These are phyloP conservation scores for Drosophila mojavensis DNA, from an alignment of 1,140 invertebrate genomes.

Conservation along the genomic window DNA sequence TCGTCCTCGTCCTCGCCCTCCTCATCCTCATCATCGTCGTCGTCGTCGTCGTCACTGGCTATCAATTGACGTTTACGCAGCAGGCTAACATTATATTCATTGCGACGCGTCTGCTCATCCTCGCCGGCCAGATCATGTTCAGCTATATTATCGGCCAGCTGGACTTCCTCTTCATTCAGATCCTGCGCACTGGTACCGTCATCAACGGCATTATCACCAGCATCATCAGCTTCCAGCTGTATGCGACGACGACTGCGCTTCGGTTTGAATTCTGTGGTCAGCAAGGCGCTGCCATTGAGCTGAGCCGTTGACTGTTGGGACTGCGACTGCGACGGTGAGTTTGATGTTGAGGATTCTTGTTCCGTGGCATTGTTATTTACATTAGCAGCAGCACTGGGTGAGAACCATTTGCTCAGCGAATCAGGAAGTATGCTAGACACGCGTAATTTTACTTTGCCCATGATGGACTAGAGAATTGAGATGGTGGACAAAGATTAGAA, in stretches of 20 bases:
- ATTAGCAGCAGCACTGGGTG: constrained; percentile 36
- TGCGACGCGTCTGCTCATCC: constrained; percentile 67
- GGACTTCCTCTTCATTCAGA: constrained; percentile 67
- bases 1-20: constrained; percentile 56
- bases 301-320: constrained; percentile 33
- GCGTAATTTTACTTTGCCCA: constrained; percentile 70
- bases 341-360: neutral
- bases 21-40: constrained; percentile 53
- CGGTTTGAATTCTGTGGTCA: constrained; percentile 15
- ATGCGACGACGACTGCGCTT: constrained; percentile 69
- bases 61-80: constrained; percentile 40
- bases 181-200: constrained; percentile 53
- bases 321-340: neutral
- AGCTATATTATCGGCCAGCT: constrained; percentile 70
- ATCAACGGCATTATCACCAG: constrained; percentile 51
- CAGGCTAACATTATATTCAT: constrained; percentile 60
- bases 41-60: constrained; percentile 32
- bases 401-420: constrained; percentile 74
- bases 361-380: neutral
- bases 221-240: constrained; percentile 57
- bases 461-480: constrained; percentile 63
- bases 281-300: constrained; percentile 20
- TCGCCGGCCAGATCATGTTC: constrained; percentile 69
- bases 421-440: constrained; percentile 71
- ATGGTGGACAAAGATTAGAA: neutral